Percentiles rank a stretch among this genome's conserved stretches.
phyloP scores from a whole-genome alignment of 2,113 vertebrate species.

The Butorides virescens region DNA sequence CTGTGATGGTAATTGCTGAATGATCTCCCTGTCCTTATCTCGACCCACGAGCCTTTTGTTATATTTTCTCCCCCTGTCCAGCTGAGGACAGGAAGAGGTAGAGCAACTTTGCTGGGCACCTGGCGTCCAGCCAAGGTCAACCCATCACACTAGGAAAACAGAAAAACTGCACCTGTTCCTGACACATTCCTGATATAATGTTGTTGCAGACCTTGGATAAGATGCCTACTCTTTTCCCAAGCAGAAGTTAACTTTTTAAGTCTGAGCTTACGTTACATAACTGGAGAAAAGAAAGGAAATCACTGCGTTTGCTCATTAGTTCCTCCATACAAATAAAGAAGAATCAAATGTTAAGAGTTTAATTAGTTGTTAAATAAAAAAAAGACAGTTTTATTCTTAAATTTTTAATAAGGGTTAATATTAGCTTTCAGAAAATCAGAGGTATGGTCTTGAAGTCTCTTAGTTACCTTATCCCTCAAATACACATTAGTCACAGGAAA shows the following conservation, averaged over 20 bases:
- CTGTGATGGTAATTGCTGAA: background rate
- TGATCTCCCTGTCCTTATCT: background rate
- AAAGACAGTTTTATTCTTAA: background rate
- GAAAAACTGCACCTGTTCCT: background rate
- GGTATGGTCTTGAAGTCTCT: background rate
- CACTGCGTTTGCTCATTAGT: background rate
- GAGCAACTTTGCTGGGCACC: background rate
- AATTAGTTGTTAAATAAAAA: background rate
- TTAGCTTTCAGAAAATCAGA: background rate
- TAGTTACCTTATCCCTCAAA: background rate
- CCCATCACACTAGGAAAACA: background rate
- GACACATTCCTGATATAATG: background rate
- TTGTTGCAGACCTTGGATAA: background rate
- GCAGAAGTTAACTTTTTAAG: background rate
- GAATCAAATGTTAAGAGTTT: background rate
- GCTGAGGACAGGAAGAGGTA: background rate
- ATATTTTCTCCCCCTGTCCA: background rate
- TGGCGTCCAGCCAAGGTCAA: background rate
- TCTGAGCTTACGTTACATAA: background rate
- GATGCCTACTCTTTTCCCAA: background rate
- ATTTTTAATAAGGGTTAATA: background rate
- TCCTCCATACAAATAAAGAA: background rate
- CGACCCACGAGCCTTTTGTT: rapidly evolving
- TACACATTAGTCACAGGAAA: background rate
- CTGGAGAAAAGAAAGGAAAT: background rate